Evolutionary conservation across 2,888 invertebrate genomes (phyloP).

Genomic region (Aplocera efformata): DNA sequence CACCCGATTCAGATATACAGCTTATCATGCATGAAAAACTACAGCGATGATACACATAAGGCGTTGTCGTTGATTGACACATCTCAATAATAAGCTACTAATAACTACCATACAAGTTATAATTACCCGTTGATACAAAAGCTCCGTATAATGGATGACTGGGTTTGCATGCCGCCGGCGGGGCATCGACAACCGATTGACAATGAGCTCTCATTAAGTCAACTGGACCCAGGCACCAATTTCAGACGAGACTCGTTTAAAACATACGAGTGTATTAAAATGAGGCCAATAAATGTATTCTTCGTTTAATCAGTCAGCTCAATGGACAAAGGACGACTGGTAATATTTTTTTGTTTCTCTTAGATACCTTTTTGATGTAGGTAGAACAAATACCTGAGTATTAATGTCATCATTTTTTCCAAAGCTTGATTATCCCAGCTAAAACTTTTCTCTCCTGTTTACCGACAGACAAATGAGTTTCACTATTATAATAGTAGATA

Average conservation of each 20-base stretch:
- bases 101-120: conserved; percentile 18
- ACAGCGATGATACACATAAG: too few species aligned
- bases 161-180: conserved; percentile 38
- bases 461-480: conserved; percentile 6
- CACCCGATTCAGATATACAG: too few species aligned
- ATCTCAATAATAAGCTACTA: conserved; percentile 5
- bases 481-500: background rate
- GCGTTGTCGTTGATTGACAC: too few species aligned
- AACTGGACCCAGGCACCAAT: conserved; percentile 31
- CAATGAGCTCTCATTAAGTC: conserved; percentile 63
- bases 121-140: conserved; percentile 22
- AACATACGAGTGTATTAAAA: conserved; percentile 29
- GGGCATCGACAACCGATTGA: conserved; percentile 55
- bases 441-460: background rate
- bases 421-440: too few species aligned
- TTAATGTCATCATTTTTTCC: too few species aligned
- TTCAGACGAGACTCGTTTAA: conserved; percentile 30
- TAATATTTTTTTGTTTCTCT: conserved; percentile 7
- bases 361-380: background rate
- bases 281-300: conserved; percentile 21
- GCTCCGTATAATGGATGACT: conserved; percentile 35
- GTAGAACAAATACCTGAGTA: too few species aligned
- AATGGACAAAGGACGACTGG: conserved; percentile 12
- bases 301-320: conserved; percentile 17
- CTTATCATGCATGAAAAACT: too few species aligned